Evolutionary conservation across 2,113 vertebrate genomes (phyloP).

Genomic region (Aythya baeri): DNA sequence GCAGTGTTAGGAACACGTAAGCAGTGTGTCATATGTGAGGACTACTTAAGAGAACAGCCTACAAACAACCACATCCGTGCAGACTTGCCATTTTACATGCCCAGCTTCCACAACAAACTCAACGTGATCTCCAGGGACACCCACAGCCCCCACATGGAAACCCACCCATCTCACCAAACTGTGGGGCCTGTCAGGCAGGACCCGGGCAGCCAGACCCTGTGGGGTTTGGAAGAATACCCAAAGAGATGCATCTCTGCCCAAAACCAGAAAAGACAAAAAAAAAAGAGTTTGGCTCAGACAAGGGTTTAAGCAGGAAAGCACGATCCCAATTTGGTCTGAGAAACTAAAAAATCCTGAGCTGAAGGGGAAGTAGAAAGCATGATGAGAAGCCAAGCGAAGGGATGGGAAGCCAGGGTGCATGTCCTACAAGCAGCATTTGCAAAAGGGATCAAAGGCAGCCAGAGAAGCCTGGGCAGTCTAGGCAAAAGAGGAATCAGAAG

Average conservation of each 20-base stretch:
- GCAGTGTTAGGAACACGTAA: not conserved
- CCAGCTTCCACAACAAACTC: not conserved
- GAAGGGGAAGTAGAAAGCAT: not conserved
- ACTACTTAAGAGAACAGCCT: not conserved
- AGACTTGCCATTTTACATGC: not conserved
- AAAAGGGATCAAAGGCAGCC: not conserved
- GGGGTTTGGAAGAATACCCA: not conserved
- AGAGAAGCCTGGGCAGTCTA: fast-evolving
- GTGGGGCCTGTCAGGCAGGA: not conserved
- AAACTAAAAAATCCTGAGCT: not conserved
- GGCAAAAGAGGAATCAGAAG: not conserved
- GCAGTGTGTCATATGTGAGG: not conserved
- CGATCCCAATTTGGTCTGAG: not conserved
- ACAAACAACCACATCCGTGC: not conserved
- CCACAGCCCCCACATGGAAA: not conserved
- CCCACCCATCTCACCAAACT: not conserved
- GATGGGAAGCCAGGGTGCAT: not conserved
- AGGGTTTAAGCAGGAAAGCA: not conserved
- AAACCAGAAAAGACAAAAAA: not conserved
- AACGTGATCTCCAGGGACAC: not conserved
- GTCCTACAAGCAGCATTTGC: not conserved
- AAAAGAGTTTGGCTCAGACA: not conserved
- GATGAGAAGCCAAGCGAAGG: not conserved
- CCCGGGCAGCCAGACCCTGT: fast-evolving
- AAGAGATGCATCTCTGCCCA: not conserved